These are phyloP conservation scores for Rhodophaea formosa DNA, from an alignment of 2,888 invertebrate genomes.

Conservation along the genomic window DNA sequence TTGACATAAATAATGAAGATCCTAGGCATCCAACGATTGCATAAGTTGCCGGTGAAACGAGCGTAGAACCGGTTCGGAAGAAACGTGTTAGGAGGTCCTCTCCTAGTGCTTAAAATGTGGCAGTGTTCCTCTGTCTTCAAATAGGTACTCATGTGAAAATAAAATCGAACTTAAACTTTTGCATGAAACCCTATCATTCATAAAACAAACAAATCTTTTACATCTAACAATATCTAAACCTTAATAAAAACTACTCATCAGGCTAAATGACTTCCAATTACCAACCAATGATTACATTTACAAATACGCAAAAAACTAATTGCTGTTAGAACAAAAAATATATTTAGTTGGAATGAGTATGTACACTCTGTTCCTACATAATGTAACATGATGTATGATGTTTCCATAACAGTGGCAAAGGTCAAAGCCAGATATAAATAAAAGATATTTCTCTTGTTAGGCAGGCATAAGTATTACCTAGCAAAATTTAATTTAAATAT, in stretches of 20 bases:
- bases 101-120: constrained; percentile 45
- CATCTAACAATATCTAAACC: no score
- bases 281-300: no score
- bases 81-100: constrained; percentile 78
- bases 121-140: constrained; percentile 21
- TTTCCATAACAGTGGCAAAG: constrained; percentile 6
- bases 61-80: constrained; percentile 72
- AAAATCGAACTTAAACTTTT: no score
- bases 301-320: neutral
- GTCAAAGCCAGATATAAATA: constrained; percentile 11
- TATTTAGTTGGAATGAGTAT: neutral
- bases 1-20: constrained; percentile 16
- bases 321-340: neutral
- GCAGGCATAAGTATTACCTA: neutral
- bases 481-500: neutral
- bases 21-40: constrained; percentile 50
- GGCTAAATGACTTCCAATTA: no score
- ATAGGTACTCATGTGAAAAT: neutral
- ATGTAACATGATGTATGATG: neutral
- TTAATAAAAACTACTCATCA: no score
- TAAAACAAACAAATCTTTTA: no score
- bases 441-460: neutral
- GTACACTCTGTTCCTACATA: neutral
- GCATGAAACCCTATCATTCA: no score
- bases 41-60: constrained; percentile 63